Evolutionary conservation across 2,888 invertebrate species (phyloP).

Genomic region (Leptinotarsa rubiginosa): DNA sequence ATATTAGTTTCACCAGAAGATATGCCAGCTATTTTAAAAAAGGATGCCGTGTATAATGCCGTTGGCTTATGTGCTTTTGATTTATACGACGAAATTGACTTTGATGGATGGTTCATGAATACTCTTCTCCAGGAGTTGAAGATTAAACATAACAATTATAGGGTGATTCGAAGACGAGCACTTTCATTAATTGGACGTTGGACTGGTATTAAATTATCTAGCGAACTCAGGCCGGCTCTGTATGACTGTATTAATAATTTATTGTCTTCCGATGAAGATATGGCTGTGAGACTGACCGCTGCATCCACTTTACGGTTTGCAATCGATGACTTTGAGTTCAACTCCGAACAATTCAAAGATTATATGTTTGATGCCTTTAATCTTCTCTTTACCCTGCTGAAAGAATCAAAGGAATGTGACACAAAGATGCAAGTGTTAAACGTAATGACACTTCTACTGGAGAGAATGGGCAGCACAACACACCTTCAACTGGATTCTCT

Average conservation of each 20-base stretch:
- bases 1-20: slow-evolving; percentile 78
- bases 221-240: slow-evolving; percentile 81
- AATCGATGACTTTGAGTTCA: slow-evolving; percentile 94
- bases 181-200: slow-evolving; percentile 86
- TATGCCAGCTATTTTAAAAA: slow-evolving; percentile 82
- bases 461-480: slow-evolving; percentile 83
- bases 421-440: slow-evolving; percentile 87
- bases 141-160: slow-evolving; percentile 83
- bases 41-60: slow-evolving; percentile 95
- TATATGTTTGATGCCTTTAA: slow-evolving; percentile 84
- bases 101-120: slow-evolving; percentile 91
- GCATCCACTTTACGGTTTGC: slow-evolving; percentile 86
- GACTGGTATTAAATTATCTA: slow-evolving; percentile 86
- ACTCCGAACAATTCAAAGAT: slow-evolving; percentile 85
- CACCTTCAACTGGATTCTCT: slow-evolving; percentile 78
- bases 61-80: slow-evolving; percentile 90
- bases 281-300: slow-evolving; percentile 89
- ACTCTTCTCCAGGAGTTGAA: slow-evolving; percentile 85
- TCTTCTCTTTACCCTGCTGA: slow-evolving; percentile 84
- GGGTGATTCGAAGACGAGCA: slow-evolving; percentile 86
- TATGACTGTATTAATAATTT: slow-evolving; percentile 84
- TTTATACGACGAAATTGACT: slow-evolving; percentile 91
- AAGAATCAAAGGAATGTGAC: slow-evolving; percentile 71
- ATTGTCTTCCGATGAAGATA: slow-evolving; percentile 78
- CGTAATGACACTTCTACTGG: slow-evolving; percentile 90